Conservation (phyloP, 37 sponge, comb jelly and placozoan species). For the Crambe crambe region DNA sequence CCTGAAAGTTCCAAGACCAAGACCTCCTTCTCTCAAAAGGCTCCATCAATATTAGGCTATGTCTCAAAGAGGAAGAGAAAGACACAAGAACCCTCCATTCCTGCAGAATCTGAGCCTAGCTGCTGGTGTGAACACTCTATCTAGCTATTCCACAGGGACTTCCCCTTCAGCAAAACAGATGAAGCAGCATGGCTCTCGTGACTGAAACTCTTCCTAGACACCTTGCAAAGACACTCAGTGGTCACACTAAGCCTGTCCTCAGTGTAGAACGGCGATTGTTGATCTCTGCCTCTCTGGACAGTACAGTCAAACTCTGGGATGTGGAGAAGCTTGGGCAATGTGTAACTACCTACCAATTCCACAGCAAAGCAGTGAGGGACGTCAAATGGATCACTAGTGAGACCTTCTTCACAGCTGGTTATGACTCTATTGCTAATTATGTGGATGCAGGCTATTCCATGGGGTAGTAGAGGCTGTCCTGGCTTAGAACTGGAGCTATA, state of each 20-base stretch:
- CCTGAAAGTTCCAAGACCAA: not conserved
- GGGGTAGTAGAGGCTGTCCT: conserved; percentile 31
- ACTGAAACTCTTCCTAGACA: not conserved
- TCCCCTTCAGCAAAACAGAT: not conserved
- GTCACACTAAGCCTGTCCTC: conserved; percentile 42
- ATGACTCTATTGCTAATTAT: conserved; percentile 38
- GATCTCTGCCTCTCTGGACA: conserved; percentile 59
- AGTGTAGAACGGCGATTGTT: conserved; percentile 51
- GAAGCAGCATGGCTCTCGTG: not conserved
- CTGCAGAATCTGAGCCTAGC: not conserved
- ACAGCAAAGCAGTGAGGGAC: conserved; percentile 40
- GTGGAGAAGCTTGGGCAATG: not conserved
- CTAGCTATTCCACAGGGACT: not conserved
- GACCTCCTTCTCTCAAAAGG: not conserved
- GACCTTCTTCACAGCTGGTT: conserved; percentile 63
- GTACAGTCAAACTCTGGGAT: conserved; percentile 54
- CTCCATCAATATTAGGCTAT: not conserved
- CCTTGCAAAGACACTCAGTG: not conserved
- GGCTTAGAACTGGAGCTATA: conserved; percentile 14
- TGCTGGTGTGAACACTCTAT: not conserved
- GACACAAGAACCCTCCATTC: not conserved
- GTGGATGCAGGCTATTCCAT: conserved; percentile 30
- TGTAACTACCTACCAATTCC: conserved; percentile 14
- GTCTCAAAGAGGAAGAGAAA: conserved; percentile 2
- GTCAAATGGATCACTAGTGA: conserved; percentile 49